Conservation (phyloP, 1,140 invertebrate genomes). For the Heliconius hermathena region DNA sequence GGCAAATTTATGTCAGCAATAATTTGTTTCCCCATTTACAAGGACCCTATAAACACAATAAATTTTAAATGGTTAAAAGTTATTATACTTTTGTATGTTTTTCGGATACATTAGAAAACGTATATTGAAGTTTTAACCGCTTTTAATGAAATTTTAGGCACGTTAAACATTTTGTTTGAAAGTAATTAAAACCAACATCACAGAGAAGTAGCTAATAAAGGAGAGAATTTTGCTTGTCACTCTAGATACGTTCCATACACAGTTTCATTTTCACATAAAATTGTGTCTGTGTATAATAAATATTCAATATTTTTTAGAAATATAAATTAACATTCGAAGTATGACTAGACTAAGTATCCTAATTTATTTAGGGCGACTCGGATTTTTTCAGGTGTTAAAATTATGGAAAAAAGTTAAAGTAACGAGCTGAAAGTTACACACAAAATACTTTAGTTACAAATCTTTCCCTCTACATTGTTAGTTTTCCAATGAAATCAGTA, state of each 20-base stretch:
- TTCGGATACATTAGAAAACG: constrained; percentile 26
- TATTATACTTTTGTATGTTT: constrained; percentile 29
- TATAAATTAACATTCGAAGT: no score
- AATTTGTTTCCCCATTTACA: constrained; percentile 3
- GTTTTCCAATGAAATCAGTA: no score
- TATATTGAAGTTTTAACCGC: constrained; percentile 34
- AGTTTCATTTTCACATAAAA: neutral
- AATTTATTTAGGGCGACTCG: no score
- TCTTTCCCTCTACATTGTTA: no score
- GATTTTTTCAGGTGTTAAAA: no score
- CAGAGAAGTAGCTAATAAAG: constrained; percentile 25
- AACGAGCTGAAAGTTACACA: no score
- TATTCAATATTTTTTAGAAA: no score
- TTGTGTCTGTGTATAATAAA: neutral
- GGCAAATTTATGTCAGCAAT: neutral
- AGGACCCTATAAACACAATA: constrained; percentile 4
- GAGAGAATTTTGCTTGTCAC: constrained; percentile 18
- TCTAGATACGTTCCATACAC: constrained; percentile 7
- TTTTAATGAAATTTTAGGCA: constrained; percentile 34
- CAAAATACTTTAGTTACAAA: no score
- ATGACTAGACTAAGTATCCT: no score
- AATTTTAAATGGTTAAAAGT: constrained; percentile 21
- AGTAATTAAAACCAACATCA: constrained; percentile 41
- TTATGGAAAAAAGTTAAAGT: no score
- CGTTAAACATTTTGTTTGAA: constrained; percentile 43